These are phyloP conservation scores for Leucoraja erinaceus DNA, from an alignment of 2,113 vertebrate genomes.

Conservation along the genomic window DNA sequence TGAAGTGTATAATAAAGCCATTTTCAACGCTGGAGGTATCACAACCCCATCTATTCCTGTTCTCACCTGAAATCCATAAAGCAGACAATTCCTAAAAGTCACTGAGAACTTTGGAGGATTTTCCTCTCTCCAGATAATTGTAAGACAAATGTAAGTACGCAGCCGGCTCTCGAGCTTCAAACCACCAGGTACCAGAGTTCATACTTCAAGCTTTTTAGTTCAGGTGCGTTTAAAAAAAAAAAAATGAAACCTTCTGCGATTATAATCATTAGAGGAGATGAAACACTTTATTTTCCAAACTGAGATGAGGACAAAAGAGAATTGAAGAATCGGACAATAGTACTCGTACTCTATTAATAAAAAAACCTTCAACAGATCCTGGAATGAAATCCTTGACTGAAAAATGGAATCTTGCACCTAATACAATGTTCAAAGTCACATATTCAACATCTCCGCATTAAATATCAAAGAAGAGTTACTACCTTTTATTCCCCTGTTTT, in stretches of 20 bases:
- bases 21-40: not conserved
- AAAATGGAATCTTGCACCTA: not conserved
- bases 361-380: not conserved
- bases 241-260: not conserved
- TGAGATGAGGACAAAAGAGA: not conserved
- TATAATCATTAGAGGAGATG: constrained; percentile 41
- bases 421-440: not conserved
- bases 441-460: not conserved
- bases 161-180: not conserved
- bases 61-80: not conserved
- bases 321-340: not conserved
- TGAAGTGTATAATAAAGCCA: not conserved
- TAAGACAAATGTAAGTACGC: not conserved
- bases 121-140: not conserved
- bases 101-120: not conserved
- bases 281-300: not conserved
- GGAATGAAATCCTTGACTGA: not conserved
- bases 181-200: constrained; percentile 53
- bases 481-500: not conserved
- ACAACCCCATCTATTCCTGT: not conserved
- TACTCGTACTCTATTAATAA: not conserved
- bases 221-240: not conserved
- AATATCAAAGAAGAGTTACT: not conserved
- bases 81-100: not conserved
- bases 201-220: constrained; percentile 18